Evolutionary conservation across 2,797 vertebrate genomes (phyloP), one percentile per base, ranked within the genome.

Genomic region (Aldrovandia affinis): DNA sequence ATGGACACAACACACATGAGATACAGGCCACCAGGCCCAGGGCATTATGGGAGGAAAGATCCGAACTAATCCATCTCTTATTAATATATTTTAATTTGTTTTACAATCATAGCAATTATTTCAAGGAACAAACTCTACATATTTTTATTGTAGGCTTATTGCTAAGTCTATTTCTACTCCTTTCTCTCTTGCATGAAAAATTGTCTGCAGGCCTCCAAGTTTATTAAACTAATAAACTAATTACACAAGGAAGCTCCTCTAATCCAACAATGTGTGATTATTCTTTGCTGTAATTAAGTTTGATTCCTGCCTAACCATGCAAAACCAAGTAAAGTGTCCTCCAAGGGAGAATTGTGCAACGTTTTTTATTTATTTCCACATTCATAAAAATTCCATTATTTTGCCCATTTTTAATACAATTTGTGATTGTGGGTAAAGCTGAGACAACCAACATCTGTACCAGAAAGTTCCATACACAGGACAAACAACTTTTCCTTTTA

Each of bases 141-240:
- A n/a, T 70, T 70, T 39, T 18, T 22, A 70, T 15, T 70, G 15
- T 39, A 39, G 68, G 68, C 12, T 70, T 70, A 39, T 12, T 70
- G 36, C 83, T 82, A 86, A 85, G 73, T 65, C 81, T 83, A 30
- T 65, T 30, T 12, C 30, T 14, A 65, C 30, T 83, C 28, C 59
- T 73, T 84, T 61, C 61, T 28, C 80, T 61, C 54, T 65, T 54
- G 47, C 65, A 70, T 52, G 57, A 28, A 81, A 50, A 77, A 77
- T 78, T 81, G 81, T 33, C 73, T 79, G 86, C 61, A 83, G 83
- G 84, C 78, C 86, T 88, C 80, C 30, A 1, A 55, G 84, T 80
- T 87, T 83, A 85, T 88, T 86, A 86, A 81, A 86, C 85, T 88
- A 86, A 84, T 87, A 83, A 87, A 89, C 36, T 86, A 83, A 81